Evolutionary conservation across 30 jellyfish, hydroid and myxozoan species (phyloP).

Genomic region (Hydractinia symbiolongicarpus): DNA sequence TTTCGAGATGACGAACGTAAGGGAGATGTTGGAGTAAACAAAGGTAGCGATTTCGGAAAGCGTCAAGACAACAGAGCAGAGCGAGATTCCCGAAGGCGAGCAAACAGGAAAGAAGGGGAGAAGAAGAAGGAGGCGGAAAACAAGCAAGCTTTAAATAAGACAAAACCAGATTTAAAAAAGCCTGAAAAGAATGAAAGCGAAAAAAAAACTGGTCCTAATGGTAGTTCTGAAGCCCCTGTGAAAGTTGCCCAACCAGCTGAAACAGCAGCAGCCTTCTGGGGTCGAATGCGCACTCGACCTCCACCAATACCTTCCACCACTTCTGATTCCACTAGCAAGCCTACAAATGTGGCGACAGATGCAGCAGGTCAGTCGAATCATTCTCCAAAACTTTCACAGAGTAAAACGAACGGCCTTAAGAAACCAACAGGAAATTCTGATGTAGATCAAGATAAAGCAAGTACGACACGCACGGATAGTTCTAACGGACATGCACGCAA

Average conservation of each 20-base stretch:
- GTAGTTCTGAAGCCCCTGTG: constrained; percentile 34
- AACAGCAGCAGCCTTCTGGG: constrained; percentile 74
- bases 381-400: too few relatives aligned
- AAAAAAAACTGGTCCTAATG: neutral
- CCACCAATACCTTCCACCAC: neutral
- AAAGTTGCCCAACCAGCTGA: constrained; percentile 64
- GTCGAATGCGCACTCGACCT: constrained; percentile 45
- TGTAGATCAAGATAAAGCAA: too few relatives aligned
- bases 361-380: too few relatives aligned
- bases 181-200: constrained; percentile 15
- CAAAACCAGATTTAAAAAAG: constrained; percentile 23
- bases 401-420: too few relatives aligned
- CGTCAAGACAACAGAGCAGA: constrained; percentile 45
- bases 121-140: constrained; percentile 11
- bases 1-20: constrained; percentile 37
- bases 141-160: constrained; percentile 27
- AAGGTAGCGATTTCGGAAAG: neutral
- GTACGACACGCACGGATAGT: too few relatives aligned
- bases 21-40: constrained; percentile 28
- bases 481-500: too few relatives aligned
- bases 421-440: too few relatives aligned
- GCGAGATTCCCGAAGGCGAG: constrained; percentile 20
- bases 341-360: too few relatives aligned
- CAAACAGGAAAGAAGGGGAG: constrained; percentile 31
- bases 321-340: neutral